Percentiles rank a stretch among this genome's conserved stretches.
phyloP scores from a whole-genome alignment of 2,113 vertebrate genomes.

The Phrynocephalus versicolor region DNA sequence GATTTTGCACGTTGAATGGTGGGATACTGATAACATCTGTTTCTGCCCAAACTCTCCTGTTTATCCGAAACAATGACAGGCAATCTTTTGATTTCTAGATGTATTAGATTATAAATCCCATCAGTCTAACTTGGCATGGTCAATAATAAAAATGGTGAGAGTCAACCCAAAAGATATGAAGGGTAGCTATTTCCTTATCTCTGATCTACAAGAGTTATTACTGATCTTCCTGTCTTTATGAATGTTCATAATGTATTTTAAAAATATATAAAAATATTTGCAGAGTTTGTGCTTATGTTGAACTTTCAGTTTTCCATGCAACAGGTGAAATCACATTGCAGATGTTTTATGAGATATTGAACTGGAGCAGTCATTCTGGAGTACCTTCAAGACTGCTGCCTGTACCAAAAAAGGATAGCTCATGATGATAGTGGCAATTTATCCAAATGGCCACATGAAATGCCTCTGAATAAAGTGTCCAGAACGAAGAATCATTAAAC shows the following conservation, averaged over 20 bases:
- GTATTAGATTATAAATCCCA: too few relatives aligned
- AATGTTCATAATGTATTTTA: background rate
- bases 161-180: too few relatives aligned
- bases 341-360: background rate
- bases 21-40: too few relatives aligned
- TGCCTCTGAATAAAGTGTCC: background rate
- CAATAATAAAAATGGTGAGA: too few relatives aligned
- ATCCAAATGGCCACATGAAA: background rate
- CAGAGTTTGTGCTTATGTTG: background rate
- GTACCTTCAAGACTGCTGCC: background rate
- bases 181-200: too few relatives aligned
- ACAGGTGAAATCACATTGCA: background rate
- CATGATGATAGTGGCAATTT: background rate
- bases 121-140: too few relatives aligned
- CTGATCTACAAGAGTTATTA: background rate
- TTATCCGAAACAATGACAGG: too few relatives aligned
- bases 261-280: background rate
- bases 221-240: background rate
- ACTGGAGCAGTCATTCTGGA: background rate
- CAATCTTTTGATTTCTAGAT: too few relatives aligned
- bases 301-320: background rate
- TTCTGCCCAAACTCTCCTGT: too few relatives aligned
- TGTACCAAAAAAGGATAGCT: background rate
- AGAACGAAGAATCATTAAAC: background rate
- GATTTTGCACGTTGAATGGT: too few relatives aligned